A percentile compares a stretch with the other conserved stretches of the same genome.
phyloP scores from a whole-genome alignment of 2,888 invertebrate genomes.

The Meiosimyza platycephala region DNA sequence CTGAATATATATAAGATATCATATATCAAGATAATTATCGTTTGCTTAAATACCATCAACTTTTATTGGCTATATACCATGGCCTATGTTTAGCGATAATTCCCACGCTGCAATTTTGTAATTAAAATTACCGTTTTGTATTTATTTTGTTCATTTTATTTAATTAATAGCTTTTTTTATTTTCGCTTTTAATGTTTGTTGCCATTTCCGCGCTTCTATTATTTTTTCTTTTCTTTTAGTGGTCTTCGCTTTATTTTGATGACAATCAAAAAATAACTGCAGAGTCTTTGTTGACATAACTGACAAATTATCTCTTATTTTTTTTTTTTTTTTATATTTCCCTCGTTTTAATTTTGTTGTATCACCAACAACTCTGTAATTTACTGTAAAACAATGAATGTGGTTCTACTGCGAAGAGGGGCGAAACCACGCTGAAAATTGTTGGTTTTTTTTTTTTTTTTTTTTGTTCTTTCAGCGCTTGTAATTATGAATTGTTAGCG shows the following conservation, averaged over 20 bases:
- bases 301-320: neutral
- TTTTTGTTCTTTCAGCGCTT: no score
- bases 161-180: neutral
- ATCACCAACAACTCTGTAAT: no score
- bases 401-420: no score
- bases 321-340: neutral
- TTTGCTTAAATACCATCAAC: no score
- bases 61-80: no score
- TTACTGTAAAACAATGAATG: no score
- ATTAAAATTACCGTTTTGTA: no score
- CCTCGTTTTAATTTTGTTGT: no score
- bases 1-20: no score
- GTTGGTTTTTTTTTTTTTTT: no score
- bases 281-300: conserved; percentile 3
- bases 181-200: conserved; percentile 3
- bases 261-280: conserved; percentile 5
- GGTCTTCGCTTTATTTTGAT: neutral
- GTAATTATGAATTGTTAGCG: conserved; percentile 8
- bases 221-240: neutral
- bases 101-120: conserved; percentile 12
- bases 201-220: neutral
- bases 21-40: no score
- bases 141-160: neutral
- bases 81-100: neutral
- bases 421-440: no score